Percentiles rank a stretch among this genome's conserved stretches.
Conservation (phyloP, 2,888 invertebrate genomes). For the Hoplodrina ambigua region DNA sequence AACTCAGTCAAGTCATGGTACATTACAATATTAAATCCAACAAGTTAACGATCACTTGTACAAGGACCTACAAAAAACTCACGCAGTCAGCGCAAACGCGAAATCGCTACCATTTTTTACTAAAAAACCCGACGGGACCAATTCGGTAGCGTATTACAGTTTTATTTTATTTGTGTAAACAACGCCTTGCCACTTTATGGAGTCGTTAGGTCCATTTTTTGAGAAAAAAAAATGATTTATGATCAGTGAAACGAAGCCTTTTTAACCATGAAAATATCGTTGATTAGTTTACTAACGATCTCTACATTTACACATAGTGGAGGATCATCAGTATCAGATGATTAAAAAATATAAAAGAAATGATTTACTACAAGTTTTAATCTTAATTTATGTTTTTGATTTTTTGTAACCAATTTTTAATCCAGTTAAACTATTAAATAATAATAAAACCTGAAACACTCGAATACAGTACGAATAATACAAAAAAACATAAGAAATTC, state of each 20-base stretch:
- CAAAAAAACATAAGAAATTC: not conserved
- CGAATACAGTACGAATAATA: not conserved
- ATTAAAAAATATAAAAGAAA: not conserved
- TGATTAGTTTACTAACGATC: constrained; percentile 38
- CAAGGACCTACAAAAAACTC: constrained; percentile 62
- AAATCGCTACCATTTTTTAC: constrained; percentile 76
- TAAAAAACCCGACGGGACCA: constrained; percentile 76
- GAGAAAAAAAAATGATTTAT: constrained; percentile 78
- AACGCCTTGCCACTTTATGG: constrained; percentile 77
- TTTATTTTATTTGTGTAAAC: constrained; percentile 81
- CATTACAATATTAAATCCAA: constrained; percentile 52
- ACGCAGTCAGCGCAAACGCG: constrained; percentile 61
- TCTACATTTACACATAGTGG: not conserved
- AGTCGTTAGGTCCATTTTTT: constrained; percentile 76
- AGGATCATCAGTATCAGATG: not conserved
- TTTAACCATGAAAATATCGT: constrained; percentile 46
- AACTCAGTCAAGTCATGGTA: constrained; percentile 22
- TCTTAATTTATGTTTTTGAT: too few species aligned
- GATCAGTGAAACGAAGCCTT: constrained; percentile 64
- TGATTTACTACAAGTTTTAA: too few species aligned
- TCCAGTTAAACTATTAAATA: not conserved
- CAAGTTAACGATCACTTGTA: constrained; percentile 50
- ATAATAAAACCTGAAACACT: not conserved
- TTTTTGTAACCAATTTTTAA: not conserved
- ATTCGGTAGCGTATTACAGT: constrained; percentile 82